Percentiles rank a stretch among this genome's conserved stretches.
These are phyloP conservation scores for Aplochiton taeniatus DNA, from an alignment of 2,797 vertebrate genomes.

Conservation along the genomic window DNA sequence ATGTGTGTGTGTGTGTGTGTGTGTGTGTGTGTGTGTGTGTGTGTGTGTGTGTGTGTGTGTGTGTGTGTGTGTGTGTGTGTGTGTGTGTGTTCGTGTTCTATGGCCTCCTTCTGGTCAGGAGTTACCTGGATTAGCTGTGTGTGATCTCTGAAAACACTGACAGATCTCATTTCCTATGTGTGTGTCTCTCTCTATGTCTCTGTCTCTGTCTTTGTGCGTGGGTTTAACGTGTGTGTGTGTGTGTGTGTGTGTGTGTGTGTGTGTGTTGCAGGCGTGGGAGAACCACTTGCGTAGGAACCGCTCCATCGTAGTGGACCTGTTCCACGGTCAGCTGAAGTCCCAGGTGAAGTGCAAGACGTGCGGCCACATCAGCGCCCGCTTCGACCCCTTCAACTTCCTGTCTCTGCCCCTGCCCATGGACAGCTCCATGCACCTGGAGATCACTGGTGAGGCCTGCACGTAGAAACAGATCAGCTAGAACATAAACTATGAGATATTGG, in stretches of 20 bases:
- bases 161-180: too few species aligned
- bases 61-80: conserved; percentile 3
- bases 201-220: not conserved
- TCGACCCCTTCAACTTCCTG: conserved; percentile 98
- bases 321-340: conserved; percentile 96
- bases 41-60: not conserved
- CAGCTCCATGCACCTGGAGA: conserved; percentile 99
- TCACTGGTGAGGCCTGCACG: conserved; percentile 87
- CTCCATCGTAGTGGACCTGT: conserved; percentile 97
- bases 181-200: not conserved
- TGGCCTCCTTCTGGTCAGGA: too few species aligned
- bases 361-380: conserved; percentile 95
- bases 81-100: not conserved
- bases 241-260: conserved; percentile 8
- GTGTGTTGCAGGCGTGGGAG: conserved; percentile 88
- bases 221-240: not conserved
- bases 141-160: too few species aligned
- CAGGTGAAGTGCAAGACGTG: conserved; percentile 99
- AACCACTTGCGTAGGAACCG: conserved; percentile 96
- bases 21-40: not conserved
- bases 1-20: not conserved
- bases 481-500: too few species aligned
- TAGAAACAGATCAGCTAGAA: too few species aligned
- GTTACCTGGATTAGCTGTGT: too few species aligned
- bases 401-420: conserved; percentile 98